Base-by-base conservation (phyloP, 2,797 vertebrate genomes). In the Kryptolebias ocellatus region DNA sequence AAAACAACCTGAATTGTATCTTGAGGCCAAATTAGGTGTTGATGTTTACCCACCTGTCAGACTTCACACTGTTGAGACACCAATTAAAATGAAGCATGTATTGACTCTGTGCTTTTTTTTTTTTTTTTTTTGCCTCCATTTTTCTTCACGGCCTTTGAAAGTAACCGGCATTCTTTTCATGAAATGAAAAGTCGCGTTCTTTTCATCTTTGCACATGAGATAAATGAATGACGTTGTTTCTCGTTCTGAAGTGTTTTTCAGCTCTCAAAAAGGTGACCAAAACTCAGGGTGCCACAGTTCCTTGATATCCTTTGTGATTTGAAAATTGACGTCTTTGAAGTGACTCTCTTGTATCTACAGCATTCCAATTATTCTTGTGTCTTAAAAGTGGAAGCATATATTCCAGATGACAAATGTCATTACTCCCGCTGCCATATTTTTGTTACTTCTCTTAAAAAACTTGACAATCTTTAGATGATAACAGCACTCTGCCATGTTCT, bases 21-120 rank as follows among this genome's bases (percentile, higher is more conserved):
- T 49, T 45, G 9, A 57, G 44, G 53, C 5, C 28, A 53, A 71
- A 82, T 57, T 47, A 62, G 72, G 64, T 59, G 27, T 64, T 2
- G 6, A 14, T 71, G 60, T 78, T 79, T 70, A 60, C 67, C 65
- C 62, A 42, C 24, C 61, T 63, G 65, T 81, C 74, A 78, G 53
- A 73, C 65, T 31, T 10, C 27, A 55, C 60, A 50, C 54, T 27
- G 37, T 56, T 44, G 72, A 76, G 61, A 66, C 42, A 50, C 62
- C 55, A 79, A 71, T 81, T 81, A 62, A 73, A 70, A 61, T 59
- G 27, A 65, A 70, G 18, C 45, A 14, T 51, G 18, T 31, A 42
- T 42, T 34, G 58, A 65, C 46, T 61, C 70, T 45, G 18, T 49
- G 1, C 34, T 24, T 24, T 24, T 24, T 24, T 24, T 24, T n/a